These are phyloP conservation scores for Manis crassicaudata DNA, from an alignment of 2,797 vertebrate genomes.

Conservation along the genomic window DNA sequence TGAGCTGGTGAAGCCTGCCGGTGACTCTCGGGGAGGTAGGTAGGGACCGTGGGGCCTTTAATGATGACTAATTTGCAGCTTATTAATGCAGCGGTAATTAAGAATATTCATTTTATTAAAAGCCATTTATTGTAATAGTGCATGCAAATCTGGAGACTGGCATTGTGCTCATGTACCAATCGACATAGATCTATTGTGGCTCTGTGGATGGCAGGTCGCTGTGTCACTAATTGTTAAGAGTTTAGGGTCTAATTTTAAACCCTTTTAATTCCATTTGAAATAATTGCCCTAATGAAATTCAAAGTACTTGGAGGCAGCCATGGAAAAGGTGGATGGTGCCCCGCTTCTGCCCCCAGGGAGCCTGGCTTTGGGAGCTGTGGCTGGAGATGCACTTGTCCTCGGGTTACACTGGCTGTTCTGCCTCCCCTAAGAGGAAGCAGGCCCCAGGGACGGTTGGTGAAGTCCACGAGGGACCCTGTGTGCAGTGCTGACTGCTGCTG, in stretches of 20 bases:
- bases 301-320: slow-evolving; percentile 75
- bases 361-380: background rate
- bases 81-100: slow-evolving; percentile 84
- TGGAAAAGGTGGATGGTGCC: slow-evolving; percentile 62
- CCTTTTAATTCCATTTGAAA: slow-evolving; percentile 84
- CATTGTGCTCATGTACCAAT: slow-evolving; percentile 79
- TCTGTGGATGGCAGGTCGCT: slow-evolving; percentile 78
- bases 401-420: background rate
- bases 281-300: slow-evolving; percentile 83
- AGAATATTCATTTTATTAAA: slow-evolving; percentile 86
- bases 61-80: slow-evolving; percentile 85
- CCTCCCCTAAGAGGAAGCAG: background rate
- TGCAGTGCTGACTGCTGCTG: background rate
- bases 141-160: slow-evolving; percentile 76
- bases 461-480: background rate
- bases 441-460: background rate
- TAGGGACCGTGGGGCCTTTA: slow-evolving; percentile 74
- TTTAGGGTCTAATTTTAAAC: slow-evolving; percentile 84
- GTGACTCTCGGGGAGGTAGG: slow-evolving; percentile 69
- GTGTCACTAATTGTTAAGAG: slow-evolving; percentile 82
- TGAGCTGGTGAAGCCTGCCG: slow-evolving; percentile 53
- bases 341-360: slow-evolving; percentile 35
- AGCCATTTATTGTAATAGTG: slow-evolving; percentile 82
- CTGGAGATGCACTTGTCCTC: background rate
- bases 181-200: slow-evolving; percentile 79